Conservation (phyloP, 2,113 vertebrate genomes). For the Monopterus albus region DNA sequence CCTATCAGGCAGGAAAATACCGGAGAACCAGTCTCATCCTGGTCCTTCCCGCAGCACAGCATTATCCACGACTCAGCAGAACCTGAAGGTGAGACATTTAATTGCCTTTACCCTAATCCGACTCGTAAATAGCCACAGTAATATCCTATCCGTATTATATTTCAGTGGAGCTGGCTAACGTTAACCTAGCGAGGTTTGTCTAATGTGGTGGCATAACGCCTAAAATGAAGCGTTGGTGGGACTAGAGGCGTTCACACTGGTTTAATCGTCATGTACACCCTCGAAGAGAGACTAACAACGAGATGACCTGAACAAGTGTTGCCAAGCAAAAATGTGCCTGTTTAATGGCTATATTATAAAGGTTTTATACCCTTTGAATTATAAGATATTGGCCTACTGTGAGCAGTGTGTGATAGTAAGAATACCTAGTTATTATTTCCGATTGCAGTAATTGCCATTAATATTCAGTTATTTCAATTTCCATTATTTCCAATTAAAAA, state of each 20-base stretch:
- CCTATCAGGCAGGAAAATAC: constrained; percentile 70
- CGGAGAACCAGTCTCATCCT: constrained; percentile 56
- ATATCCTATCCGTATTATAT: constrained; percentile 76
- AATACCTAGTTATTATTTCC: too few relatives aligned
- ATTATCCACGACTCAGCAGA: constrained; percentile 64
- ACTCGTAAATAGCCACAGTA: constrained; percentile 58
- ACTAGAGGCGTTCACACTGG: background rate
- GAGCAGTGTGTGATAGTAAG: constrained; percentile 1
- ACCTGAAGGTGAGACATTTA: constrained; percentile 79
- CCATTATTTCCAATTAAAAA: background rate
- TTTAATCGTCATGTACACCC: constrained; percentile 20
- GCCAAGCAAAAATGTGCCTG: background rate
- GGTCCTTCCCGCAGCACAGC: constrained; percentile 48
- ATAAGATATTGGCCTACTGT: background rate
- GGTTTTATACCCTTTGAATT: constrained; percentile 19
- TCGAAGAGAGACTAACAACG: constrained; percentile 26
- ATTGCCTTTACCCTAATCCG: constrained; percentile 67
- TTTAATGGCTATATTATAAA: background rate
- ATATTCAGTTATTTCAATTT: too few relatives aligned
- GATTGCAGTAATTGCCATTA: too few relatives aligned
- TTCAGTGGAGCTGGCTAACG: constrained; percentile 76
- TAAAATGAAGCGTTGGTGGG: constrained; percentile 44
- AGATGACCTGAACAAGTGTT: constrained; percentile 41
- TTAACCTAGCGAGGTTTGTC: constrained; percentile 72
- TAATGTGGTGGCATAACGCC: constrained; percentile 67